Evolutionary conservation across 92 coral and sea anemone genomes (phyloP).

Genomic region (Hydrozoanthus gracilis): DNA sequence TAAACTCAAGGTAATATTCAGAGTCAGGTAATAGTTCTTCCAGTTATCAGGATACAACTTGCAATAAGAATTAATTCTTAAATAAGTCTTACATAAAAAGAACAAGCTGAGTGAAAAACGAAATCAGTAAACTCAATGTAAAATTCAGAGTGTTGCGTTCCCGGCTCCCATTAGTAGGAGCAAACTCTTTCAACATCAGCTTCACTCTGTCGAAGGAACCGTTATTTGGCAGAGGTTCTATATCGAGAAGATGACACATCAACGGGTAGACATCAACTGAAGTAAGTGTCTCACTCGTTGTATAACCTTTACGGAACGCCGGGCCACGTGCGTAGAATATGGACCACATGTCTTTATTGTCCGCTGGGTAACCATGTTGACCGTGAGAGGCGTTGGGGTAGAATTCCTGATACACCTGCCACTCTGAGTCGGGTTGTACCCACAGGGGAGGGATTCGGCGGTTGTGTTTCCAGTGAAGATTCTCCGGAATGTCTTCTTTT

Average conservation of each 20-base stretch:
- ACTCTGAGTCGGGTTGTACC: slow-evolving; percentile 76
- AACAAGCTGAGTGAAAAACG: too few relatives aligned
- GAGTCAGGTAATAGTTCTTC: too few relatives aligned
- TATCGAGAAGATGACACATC: slow-evolving; percentile 70
- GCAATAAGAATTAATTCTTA: too few relatives aligned
- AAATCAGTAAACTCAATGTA: too few relatives aligned
- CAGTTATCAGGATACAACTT: not conserved
- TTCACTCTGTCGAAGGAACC: slow-evolving; percentile 65
- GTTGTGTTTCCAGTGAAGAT: slow-evolving; percentile 83
- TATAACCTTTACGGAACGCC: slow-evolving; percentile 61
- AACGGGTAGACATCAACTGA: slow-evolving; percentile 69
- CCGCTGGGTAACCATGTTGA: slow-evolving; percentile 63
- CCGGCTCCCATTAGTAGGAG: not conserved
- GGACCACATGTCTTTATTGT: slow-evolving; percentile 41
- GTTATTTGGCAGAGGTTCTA: slow-evolving; percentile 68
- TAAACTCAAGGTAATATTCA: too few relatives aligned
- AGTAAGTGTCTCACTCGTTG: slow-evolving; percentile 25
- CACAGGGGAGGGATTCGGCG: slow-evolving; percentile 90
- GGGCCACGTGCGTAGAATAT: slow-evolving; percentile 74
- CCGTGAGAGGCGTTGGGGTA: slow-evolving; percentile 57
- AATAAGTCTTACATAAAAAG: too few relatives aligned
- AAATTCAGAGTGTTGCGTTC: not conserved
- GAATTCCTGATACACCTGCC: slow-evolving; percentile 59
- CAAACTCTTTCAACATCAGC: slow-evolving; percentile 50
- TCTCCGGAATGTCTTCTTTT: slow-evolving; percentile 77